A percentile compares a stretch with the other conserved stretches of the same genome.
Evolutionary conservation across 2,888 invertebrate species (phyloP).

Genomic region (Elmis aenea): DNA sequence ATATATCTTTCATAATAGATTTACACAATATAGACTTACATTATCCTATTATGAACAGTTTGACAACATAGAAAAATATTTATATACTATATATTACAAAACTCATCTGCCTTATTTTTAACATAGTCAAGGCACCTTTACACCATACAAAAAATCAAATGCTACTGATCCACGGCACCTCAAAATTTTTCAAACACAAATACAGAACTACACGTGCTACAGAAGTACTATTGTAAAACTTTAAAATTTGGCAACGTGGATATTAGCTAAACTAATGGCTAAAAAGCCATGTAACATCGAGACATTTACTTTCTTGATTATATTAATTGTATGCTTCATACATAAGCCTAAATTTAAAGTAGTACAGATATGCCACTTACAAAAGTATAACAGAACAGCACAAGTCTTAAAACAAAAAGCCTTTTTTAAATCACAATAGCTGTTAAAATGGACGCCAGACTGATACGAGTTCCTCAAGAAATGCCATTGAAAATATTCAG

Average conservation of each 20-base stretch:
- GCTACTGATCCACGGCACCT: constrained; percentile 20
- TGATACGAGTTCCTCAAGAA: too few relatives aligned
- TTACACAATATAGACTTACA: constrained; percentile 35
- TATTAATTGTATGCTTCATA: constrained; percentile 25
- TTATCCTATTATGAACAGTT: constrained; percentile 45
- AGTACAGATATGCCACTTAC: constrained; percentile 36
- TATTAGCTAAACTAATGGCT: constrained; percentile 43
- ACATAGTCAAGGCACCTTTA: constrained; percentile 51
- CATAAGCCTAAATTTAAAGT: constrained; percentile 31
- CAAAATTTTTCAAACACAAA: constrained; percentile 10
- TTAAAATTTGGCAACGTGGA: constrained; percentile 45
- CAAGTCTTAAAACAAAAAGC: not conserved
- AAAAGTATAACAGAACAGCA: not conserved
- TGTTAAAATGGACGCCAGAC: too few relatives aligned
- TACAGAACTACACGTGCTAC: constrained; percentile 9
- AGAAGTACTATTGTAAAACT: constrained; percentile 16
- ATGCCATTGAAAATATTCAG: too few relatives aligned
- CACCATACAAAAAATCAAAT: constrained; percentile 36
- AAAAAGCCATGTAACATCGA: constrained; percentile 45
- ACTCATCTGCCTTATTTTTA: constrained; percentile 65
- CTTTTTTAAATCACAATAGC: too few relatives aligned
- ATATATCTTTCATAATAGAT: constrained; percentile 42
- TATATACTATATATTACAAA: constrained; percentile 64
- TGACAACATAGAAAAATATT: constrained; percentile 68
- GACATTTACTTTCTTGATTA: constrained; percentile 40